Percentiles rank a stretch among this genome's conserved stretches.
These are phyloP conservation scores for Ethmia dodecea DNA, from an alignment of 2,888 invertebrate genomes.

Conservation along the genomic window DNA sequence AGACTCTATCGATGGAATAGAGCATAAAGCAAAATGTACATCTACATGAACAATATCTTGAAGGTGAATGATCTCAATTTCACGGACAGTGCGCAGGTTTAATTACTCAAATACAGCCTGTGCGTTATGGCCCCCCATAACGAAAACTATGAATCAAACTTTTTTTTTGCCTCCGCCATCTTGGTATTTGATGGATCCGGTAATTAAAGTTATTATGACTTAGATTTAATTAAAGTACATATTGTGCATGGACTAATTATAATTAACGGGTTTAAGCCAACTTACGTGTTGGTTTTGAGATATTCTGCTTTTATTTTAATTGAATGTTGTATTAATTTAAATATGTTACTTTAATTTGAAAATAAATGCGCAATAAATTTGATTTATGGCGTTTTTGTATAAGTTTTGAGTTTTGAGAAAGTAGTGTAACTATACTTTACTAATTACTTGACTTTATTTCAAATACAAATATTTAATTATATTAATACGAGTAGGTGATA, in stretches of 20 bases:
- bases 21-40: not conserved
- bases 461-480: too few relatives aligned
- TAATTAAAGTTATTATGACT: conserved; percentile 31
- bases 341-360: too few relatives aligned
- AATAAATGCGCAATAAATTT: too few relatives aligned
- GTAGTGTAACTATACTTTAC: too few relatives aligned
- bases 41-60: not conserved
- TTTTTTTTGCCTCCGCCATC: conserved; percentile 24
- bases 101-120: conserved; percentile 46
- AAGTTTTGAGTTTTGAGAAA: too few relatives aligned
- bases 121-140: conserved; percentile 41
- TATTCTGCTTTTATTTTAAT: too few relatives aligned
- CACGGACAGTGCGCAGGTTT: conserved; percentile 52
- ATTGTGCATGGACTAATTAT: conserved; percentile 14
- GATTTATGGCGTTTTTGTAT: too few relatives aligned
- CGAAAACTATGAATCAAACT: conserved; percentile 23
- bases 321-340: too few relatives aligned
- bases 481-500: too few relatives aligned
- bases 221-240: conserved; percentile 18
- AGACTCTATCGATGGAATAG: too few relatives aligned
- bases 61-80: conserved; percentile 36
- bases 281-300: conserved; percentile 2
- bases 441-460: too few relatives aligned
- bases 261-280: conserved; percentile 9
- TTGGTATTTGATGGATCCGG: conserved; percentile 24